Evolutionary conservation across 2,888 invertebrate genomes (phyloP).

Genomic region (Hyles lineata): DNA sequence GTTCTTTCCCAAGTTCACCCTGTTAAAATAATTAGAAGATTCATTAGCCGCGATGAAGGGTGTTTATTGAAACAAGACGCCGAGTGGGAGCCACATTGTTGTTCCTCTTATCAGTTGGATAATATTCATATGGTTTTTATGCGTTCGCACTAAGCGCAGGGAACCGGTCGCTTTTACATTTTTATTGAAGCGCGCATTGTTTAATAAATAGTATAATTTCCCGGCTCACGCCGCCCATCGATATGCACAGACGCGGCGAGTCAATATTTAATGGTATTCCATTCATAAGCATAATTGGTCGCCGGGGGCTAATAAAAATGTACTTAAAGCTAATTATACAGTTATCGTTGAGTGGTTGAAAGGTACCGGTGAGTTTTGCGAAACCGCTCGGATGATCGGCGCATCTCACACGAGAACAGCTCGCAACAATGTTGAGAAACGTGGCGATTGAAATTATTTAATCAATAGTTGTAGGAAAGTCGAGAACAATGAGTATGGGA

Average conservation of each 20-base stretch:
- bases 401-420: slow-evolving; percentile 64
- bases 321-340: slow-evolving; percentile 65
- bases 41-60: slow-evolving; percentile 60
- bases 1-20: slow-evolving; percentile 57
- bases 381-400: slow-evolving; percentile 6
- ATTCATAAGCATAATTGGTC: slow-evolving; percentile 66
- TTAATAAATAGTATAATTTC: slow-evolving; percentile 63
- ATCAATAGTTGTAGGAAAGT: slow-evolving; percentile 75
- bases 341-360: slow-evolving; percentile 54
- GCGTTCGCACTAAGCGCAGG: slow-evolving; percentile 47
- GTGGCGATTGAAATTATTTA: slow-evolving; percentile 57
- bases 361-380: slow-evolving; percentile 33
- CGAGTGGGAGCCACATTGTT: slow-evolving; percentile 44
- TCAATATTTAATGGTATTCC: slow-evolving; percentile 66
- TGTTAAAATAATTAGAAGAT: slow-evolving; percentile 71
- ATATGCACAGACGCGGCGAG: slow-evolving; percentile 51
- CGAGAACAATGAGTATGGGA: slow-evolving; percentile 77
- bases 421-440: slow-evolving; percentile 79
- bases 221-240: slow-evolving; percentile 47
- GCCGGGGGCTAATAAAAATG: slow-evolving; percentile 57
- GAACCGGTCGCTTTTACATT: slow-evolving; percentile 61
- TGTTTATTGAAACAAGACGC: slow-evolving; percentile 48
- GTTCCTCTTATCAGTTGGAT: slow-evolving; percentile 41
- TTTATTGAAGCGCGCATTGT: slow-evolving; percentile 59
- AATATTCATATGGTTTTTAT: slow-evolving; percentile 50